Evolutionary conservation across 2,113 vertebrate species (phyloP).

Genomic region (Crypturellus undulatus): DNA sequence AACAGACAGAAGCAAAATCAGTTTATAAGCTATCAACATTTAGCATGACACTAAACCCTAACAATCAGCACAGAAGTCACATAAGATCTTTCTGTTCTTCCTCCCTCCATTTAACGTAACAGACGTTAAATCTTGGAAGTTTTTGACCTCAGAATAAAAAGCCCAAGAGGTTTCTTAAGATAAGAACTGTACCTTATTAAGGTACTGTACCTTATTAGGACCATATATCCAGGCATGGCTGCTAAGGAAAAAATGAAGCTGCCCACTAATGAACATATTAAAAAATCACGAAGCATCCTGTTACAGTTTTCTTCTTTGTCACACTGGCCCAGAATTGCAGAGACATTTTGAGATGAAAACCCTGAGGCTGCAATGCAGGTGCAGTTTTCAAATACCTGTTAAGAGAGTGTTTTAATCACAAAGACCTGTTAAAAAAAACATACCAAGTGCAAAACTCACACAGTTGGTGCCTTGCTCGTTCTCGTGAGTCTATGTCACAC

Average conservation of each 20-base stretch:
- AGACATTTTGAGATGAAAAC: constrained; percentile 64
- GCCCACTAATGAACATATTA: constrained; percentile 71
- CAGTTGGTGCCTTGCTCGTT: rapidly evolving
- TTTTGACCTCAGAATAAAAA: not conserved
- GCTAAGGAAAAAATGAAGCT: constrained; percentile 81
- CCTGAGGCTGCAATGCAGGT: constrained; percentile 73
- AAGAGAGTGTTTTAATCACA: constrained; percentile 26
- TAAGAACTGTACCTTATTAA: constrained; percentile 78
- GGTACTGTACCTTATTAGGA: too few species aligned
- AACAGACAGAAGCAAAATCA: not conserved
- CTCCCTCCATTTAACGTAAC: not conserved
- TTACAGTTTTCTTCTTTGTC: constrained; percentile 64
- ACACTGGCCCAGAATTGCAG: constrained; percentile 81
- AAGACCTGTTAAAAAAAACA: not conserved
- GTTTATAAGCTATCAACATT: not conserved
- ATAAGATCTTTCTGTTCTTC: not conserved
- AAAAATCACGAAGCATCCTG: constrained; percentile 79
- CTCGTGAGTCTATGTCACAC: not conserved
- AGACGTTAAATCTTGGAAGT: not conserved
- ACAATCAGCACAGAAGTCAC: not conserved
- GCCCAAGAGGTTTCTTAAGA: not conserved
- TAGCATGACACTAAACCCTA: not conserved
- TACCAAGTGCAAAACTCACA: rapidly evolving
- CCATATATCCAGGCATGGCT: constrained; percentile 82
- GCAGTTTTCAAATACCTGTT: constrained; percentile 81